Conservation (phyloP, 2,888 invertebrate genomes). For the Hirudinaria manillensis region DNA sequence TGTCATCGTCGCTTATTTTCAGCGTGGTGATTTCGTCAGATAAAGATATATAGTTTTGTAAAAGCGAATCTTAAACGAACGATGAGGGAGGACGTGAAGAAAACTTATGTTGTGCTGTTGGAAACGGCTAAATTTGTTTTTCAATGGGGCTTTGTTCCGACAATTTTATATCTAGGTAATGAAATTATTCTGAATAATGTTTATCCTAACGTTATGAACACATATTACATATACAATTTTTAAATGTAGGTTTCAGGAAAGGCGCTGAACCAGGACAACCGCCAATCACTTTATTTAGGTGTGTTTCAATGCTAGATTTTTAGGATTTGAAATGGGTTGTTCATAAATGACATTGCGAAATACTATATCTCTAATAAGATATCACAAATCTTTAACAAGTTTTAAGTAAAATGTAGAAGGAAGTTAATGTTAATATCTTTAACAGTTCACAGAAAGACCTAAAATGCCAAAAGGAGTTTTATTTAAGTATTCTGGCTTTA, state of each 20-base stretch:
- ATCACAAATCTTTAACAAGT: too few species aligned
- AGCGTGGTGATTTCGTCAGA: neutral
- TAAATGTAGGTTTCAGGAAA: constrained; percentile 29
- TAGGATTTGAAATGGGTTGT: too few species aligned
- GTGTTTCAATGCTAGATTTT: too few species aligned
- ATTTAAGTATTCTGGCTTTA: too few species aligned
- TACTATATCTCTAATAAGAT: too few species aligned
- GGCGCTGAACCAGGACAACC: constrained; percentile 35
- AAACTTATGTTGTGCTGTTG: neutral
- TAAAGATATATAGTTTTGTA: neutral
- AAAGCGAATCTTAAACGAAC: neutral
- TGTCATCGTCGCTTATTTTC: neutral
- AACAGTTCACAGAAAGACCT: too few species aligned
- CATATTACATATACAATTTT: neutral
- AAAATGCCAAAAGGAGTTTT: too few species aligned
- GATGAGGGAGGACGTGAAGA: neutral
- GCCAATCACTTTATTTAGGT: constrained; percentile 30
- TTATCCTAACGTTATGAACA: too few species aligned
- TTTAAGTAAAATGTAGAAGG: too few species aligned
- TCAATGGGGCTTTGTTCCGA: constrained; percentile 27
- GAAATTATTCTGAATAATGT: neutral
- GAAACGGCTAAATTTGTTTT: constrained; percentile 21
- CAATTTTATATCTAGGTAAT: constrained; percentile 25
- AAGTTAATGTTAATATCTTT: too few species aligned
- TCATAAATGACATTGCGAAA: too few species aligned